Evolutionary conservation across 2,113 vertebrate species (phyloP), one percentile per base, ranked within the genome.

Genomic region (Takifugu bimaculatus): DNA sequence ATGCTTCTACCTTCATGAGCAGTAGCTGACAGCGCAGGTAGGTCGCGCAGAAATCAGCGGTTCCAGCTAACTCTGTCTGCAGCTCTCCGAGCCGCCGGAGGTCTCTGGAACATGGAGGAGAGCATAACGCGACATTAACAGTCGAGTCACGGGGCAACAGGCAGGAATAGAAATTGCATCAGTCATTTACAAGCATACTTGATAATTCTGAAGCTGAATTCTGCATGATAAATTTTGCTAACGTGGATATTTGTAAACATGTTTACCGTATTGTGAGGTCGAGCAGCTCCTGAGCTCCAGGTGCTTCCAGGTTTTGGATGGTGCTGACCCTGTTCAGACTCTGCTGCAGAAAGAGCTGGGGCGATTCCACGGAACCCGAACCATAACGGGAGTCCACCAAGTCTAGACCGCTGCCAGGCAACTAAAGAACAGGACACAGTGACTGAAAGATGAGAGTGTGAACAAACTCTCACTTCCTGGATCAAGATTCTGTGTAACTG

Each of bases 21-120:
- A 98, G 93, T 54, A 99, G 92, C 45, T 98, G 96, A 82, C 97
- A 98, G 72, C 79, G 94, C 60, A 98, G 92, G 78, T 96, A 99
- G 0, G 96, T 92, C 0, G 96, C 97, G 5, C 92, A 97, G 87
- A 99, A 98, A 72, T 99, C 95, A 1, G 96, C 95, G 27, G 94
- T 92, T 58, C 96, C 96, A 1, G 94, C 94, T 48, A 99, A 77
- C 57, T 98, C 96, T 0, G 93, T 95, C 85, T 98, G 96, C 57
- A 99, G 94, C 49, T 96, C 93, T 15, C 96, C 96, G 29, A 98
- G 92, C 68, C 96, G 90, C 85, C 92, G 93, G 70, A 99, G 89
- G 83, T 99, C 96, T 50, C 97, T 98, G 81, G 10, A 2, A 11
- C 0, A 61, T 12, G 11, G 42, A 45, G 20, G 26, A 57, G 26